Evolutionary conservation across 1,140 invertebrate genomes (phyloP), one percentile per base, ranked within the genome.

Genomic region (Ylistrum balloti): DNA sequence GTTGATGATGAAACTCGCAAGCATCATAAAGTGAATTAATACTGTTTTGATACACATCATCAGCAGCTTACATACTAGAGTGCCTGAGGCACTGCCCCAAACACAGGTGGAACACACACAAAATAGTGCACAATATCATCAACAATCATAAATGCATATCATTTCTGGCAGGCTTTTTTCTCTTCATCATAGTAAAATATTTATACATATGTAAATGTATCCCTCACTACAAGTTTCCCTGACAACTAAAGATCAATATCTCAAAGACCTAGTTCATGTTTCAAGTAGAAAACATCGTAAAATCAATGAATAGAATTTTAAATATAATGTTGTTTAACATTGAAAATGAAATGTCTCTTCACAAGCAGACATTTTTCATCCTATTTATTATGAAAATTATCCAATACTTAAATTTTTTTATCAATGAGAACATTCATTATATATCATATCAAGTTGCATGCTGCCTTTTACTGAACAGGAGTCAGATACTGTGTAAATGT

Each of bases 111-210:
- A 74, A 74, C 56, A 74, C 56, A 48, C 22, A 74, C 56, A 74
- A 74, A 74, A 74, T 3, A 74, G 56, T 74, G 56, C n/a, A 74
- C 56, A 74, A 28, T 28, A 74, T 74, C 56, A 74, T 74, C n/a
- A 74, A 74, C 56, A 74, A 74, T 74, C 56, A 17, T 74, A 74
- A 74, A 74, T 74, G 56, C 56, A 74, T 74, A 74, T 74, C 56
- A 74, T 74, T 17, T 74, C 56, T 74, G 56, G 56, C 56, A 74
- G 56, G 56, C 56, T 74, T 74, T 74, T 74, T 74, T 74, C 56
- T 74, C 45, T 74, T 74, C 17, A 74, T 74, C n/a, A 28, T 28
- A 74, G 56, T 74, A 74, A 74, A 74, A 74, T 74, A 74, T 74
- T 74, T 74, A 74, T 74, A 74, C 56, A 74, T 17, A 74, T n/a